These are phyloP conservation scores for Eupithecia subfuscata DNA, from an alignment of 2,888 invertebrate species.

Conservation along the genomic window DNA sequence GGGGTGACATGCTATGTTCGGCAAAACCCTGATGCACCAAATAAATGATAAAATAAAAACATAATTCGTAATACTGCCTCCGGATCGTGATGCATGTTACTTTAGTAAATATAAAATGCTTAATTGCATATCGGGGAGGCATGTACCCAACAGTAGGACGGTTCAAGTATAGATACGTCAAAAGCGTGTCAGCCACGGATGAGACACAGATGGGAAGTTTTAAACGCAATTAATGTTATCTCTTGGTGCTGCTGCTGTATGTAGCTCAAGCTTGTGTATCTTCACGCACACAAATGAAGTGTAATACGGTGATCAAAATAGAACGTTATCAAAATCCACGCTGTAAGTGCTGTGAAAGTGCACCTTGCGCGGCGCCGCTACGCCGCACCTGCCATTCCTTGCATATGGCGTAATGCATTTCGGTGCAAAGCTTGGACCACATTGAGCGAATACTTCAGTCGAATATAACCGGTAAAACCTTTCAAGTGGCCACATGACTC, in stretches of 20 bases:
- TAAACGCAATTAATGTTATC: not conserved
- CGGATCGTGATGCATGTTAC: not conserved
- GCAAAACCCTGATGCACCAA: too few relatives aligned
- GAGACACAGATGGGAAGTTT: not conserved
- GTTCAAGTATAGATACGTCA: not conserved
- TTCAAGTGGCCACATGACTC: conserved; percentile 49
- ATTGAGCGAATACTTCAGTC: conserved; percentile 51
- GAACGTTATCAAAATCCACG: conserved; percentile 57
- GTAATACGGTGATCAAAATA: conserved; percentile 25
- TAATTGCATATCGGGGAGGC: not conserved
- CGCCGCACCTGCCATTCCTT: conserved; percentile 74
- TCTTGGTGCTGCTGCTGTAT: not conserved
- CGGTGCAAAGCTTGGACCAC: conserved; percentile 67
- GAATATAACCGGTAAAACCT: conserved; percentile 47
- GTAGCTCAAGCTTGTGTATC: not conserved
- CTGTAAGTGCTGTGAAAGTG: conserved; percentile 65
- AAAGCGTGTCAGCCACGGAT: not conserved
- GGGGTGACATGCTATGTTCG: too few relatives aligned
- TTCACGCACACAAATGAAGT: not conserved
- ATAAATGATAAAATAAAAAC: too few relatives aligned
- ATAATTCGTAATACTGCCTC: not conserved
- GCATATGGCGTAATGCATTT: conserved; percentile 77
- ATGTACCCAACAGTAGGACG: not conserved
- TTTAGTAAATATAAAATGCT: too few relatives aligned
- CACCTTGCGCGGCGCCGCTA: conserved; percentile 68